Evolutionary conservation across 2,797 vertebrate genomes (phyloP), one percentile per base, ranked within the genome.

Genomic region (Peromyscus melanophrys): DNA sequence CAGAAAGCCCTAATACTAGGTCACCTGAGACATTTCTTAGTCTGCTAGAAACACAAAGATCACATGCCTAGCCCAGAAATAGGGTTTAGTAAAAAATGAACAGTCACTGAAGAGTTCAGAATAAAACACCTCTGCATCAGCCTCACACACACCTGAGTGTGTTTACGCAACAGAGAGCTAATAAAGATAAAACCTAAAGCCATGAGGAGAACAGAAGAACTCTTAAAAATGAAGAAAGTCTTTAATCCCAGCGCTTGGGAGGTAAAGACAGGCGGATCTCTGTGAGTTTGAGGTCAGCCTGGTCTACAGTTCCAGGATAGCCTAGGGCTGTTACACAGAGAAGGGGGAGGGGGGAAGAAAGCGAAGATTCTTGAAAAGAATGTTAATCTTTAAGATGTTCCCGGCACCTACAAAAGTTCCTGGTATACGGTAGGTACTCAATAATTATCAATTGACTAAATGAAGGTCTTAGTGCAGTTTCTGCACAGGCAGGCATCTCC

Each of bases 291-390:
- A 55, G 55, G 55, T 17, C 55, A 55, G 55, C 55, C 55, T 55
- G 55, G 55, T 16, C 55, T 55, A 55, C 55, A 17, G 16, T 17
- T 55, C 55, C 55, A 55, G 55, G 52, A 16, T 9, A 55, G 52
- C 52, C 52, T 55, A 55, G 52, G 52, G 52, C 52, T 55, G 49
- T 52, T 52, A 55, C 52, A 55, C 52, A 14, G 52, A 14, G 52
- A 14, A 52, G 3, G 13, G 52, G 12, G 52, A 0, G 52, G 13
- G 52, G 67, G 29, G 17, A 61, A 61, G 10, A 27, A 16, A 90
- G 40, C 55, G 88, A 95, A 90, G 85, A 92, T 59, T 90, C 95
- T 95, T 63, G 76, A 85, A 81, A 85, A 97, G 55, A 95, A 95
- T 76, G 73, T 46, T 76, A 46, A 40, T n/a, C 43, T 90, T 90